Evolutionary conservation across 1,140 invertebrate genomes (phyloP), one percentile per base, ranked within the genome.

Genomic region (Potamilus streckersoni): DNA sequence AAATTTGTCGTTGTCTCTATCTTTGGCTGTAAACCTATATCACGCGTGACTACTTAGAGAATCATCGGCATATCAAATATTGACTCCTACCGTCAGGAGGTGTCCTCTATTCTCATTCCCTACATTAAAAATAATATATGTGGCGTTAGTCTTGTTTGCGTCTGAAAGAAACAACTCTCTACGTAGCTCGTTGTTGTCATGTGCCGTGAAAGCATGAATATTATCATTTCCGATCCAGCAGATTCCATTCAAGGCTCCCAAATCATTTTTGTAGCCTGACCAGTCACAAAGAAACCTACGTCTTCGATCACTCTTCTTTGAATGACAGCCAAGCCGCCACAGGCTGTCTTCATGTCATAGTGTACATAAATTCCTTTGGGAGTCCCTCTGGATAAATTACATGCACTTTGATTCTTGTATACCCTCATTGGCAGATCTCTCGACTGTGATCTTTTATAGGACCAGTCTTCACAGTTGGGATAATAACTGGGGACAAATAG

Each of bases 161-260:
- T 98, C 96, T 90, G 97, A 98, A 88, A 98, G 96, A 90, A 97
- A 95, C 12, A 98, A 91, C 86, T 98, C 96, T 13, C 98, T 94
- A 19, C 96, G 90, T 0, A 98, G 91, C 84, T 94, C 93, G 87
- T 97, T 97, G 83, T 97, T 95, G 84, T 96, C 80, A 67, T 89
- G 83, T 38, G 76, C 84, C 0, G 91, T 91, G 56, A 91, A 74
- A 0, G 78, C 73, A 79, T 91, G 89, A 11, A 92, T 83, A 38
- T 89, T 78, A 38, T 92, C 91, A 73, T 92, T 91, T 17, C 92
- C 92, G 0, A 90, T 57, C 91, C 91, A 92, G 78, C 89, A 90
- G 67, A 91, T 90, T 75, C 95, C 94, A 64, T 93, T 94, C 0
- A 95, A 94, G 89, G 97, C 96, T 5, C 97, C 97, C 86, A 98